Conservation (phyloP, 2,797 vertebrate species). For the Micropoecilia bifurca region DNA sequence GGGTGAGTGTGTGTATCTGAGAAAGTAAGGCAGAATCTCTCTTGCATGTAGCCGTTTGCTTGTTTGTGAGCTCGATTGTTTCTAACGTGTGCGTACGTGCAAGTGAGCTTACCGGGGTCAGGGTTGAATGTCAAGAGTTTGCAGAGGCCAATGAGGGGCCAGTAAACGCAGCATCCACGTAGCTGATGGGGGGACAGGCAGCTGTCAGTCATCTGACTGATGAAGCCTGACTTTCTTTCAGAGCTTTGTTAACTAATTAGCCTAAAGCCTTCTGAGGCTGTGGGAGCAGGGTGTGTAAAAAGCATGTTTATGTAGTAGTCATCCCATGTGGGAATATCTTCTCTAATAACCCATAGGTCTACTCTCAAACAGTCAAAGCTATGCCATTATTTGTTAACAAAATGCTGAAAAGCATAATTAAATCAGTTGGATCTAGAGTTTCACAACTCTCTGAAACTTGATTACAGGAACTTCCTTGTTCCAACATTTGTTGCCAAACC, state of each 20-base stretch:
- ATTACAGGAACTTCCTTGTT: conserved; percentile 53
- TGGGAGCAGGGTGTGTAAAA: conserved; percentile 23
- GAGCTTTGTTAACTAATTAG: conserved; percentile 91
- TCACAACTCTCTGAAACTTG: conserved; percentile 16
- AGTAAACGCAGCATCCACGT: conserved; percentile 88
- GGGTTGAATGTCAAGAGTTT: conserved; percentile 64
- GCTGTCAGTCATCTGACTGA: conserved; percentile 94
- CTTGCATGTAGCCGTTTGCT: conserved; percentile 17
- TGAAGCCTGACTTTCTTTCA: conserved; percentile 85
- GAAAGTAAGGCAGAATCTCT: conserved; percentile 47
- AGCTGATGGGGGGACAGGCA: conserved; percentile 88
- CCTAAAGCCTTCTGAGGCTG: conserved; percentile 72
- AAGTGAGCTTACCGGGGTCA: conserved; percentile 29
- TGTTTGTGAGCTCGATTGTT: conserved; percentile 13
- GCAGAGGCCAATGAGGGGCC: conserved; percentile 78
- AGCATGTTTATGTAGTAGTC: conserved; percentile 26
- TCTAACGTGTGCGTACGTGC: not conserved
- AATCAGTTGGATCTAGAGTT: conserved; percentile 10
- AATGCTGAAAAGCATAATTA: not conserved
- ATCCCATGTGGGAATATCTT: conserved; percentile 13
- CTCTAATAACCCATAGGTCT: not conserved
- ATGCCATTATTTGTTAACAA: not conserved
- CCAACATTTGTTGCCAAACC: conserved; percentile 43
- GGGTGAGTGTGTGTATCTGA: conserved; percentile 59
- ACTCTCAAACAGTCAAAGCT: not conserved